Conservation (phyloP, 92 coral and sea anemone species). For the Montipora capitata region DNA sequence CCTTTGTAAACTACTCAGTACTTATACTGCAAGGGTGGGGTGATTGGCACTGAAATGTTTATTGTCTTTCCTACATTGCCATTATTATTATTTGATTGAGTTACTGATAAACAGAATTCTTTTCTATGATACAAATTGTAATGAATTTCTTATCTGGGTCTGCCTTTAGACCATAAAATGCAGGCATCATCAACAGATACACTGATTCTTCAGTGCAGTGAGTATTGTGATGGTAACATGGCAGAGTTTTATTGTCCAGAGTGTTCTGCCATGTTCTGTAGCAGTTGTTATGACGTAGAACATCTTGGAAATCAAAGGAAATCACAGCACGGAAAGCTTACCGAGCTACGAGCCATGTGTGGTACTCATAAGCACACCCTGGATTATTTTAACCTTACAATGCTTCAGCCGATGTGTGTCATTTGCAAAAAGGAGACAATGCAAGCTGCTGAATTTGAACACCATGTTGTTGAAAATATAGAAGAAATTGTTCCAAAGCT, state of each 20-base stretch:
- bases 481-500: conserved; percentile 73
- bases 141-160: background rate
- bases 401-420: conserved; percentile 79
- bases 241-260: conserved; percentile 96
- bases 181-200: conserved; percentile 12
- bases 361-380: conserved; percentile 86
- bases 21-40: too few relatives aligned
- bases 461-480: conserved; percentile 75
- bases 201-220: conserved; percentile 68
- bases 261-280: conserved; percentile 94
- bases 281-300: conserved; percentile 88
- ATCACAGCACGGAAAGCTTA: conserved; percentile 80
- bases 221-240: conserved; percentile 86
- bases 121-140: too few relatives aligned
- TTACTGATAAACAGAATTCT: too few relatives aligned
- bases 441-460: conserved; percentile 30
- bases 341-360: conserved; percentile 84
- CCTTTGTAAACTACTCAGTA: too few relatives aligned
- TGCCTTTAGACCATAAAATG: conserved; percentile 4
- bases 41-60: too few relatives aligned
- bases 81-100: too few relatives aligned
- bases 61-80: too few relatives aligned
- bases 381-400: conserved; percentile 85
- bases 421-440: conserved; percentile 74
- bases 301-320: conserved; percentile 89